A percentile compares a stretch with the other conserved stretches of the same genome.
phyloP scores from a whole-genome alignment of 2,113 vertebrate species.

The Panurus biarmicus region DNA sequence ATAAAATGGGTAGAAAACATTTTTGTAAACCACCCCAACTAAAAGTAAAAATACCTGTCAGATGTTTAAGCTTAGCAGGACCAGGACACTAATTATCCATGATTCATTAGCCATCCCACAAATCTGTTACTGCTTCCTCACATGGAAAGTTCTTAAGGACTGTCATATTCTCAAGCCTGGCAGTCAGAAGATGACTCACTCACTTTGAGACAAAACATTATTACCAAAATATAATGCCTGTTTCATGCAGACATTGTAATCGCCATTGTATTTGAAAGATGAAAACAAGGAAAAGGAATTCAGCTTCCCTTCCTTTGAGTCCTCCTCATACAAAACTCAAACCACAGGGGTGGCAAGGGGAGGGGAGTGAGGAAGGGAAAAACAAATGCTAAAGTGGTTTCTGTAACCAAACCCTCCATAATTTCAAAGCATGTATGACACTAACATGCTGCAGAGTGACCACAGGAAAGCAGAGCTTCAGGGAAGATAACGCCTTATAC shows the following conservation, averaged over 20 bases:
- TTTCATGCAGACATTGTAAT: neutral
- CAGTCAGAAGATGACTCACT: slow-evolving; percentile 23
- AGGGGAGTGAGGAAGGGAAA: neutral
- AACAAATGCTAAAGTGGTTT: neutral
- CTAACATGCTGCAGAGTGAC: neutral
- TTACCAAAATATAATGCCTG: neutral
- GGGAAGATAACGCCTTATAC: neutral
- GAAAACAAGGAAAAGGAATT: slow-evolving; percentile 60
- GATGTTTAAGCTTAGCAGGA: neutral
- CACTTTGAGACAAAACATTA: slow-evolving; percentile 22
- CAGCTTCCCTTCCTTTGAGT: slow-evolving; percentile 42
- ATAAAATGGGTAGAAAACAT: neutral
- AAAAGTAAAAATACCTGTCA: neutral
- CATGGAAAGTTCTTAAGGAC: neutral
- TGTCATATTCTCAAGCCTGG: neutral
- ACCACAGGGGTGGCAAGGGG: slow-evolving; percentile 26
- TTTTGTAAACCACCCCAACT: neutral
- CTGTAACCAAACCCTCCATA: neutral
- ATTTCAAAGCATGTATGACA: neutral
- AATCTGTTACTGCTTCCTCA: neutral
- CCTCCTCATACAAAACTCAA: slow-evolving; percentile 39
- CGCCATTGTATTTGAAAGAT: slow-evolving; percentile 35
- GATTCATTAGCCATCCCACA: neutral
- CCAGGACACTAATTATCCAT: neutral
- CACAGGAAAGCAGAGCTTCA: neutral